Conservation (phyloP, 2,888 invertebrate species). For the Ichneumoninae sp. region DNA sequence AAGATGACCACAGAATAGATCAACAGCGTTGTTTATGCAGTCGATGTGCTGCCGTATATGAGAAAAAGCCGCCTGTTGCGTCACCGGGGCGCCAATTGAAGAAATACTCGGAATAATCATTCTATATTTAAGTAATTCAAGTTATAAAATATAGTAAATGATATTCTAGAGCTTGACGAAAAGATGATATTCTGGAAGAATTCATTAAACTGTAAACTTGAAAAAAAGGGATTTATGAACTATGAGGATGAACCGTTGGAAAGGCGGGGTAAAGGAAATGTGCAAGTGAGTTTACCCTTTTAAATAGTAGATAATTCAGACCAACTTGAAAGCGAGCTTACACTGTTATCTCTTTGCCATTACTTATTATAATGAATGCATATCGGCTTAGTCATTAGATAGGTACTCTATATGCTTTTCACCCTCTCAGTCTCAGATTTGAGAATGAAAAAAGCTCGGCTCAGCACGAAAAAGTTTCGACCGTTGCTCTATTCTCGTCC, state of each 20-base stretch:
- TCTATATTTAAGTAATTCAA: no score
- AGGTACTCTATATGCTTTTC: constrained; percentile 74
- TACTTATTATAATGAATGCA: constrained; percentile 84
- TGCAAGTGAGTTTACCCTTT: constrained; percentile 74
- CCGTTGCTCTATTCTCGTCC: no score
- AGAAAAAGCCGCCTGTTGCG: constrained; percentile 80
- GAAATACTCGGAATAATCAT: constrained; percentile 72
- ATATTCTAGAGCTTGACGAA: no score
- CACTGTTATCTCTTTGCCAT: constrained; percentile 81
- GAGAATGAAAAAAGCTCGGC: constrained; percentile 54
- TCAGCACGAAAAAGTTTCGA: neutral
- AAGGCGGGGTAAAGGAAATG: constrained; percentile 52
- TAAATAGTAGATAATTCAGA: constrained; percentile 84
- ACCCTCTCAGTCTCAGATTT: constrained; percentile 73
- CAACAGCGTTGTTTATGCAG: no score
- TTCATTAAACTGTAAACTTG: no score
- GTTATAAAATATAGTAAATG: no score
- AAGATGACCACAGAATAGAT: no score
- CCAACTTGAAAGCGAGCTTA: constrained; percentile 82
- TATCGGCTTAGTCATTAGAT: constrained; percentile 83
- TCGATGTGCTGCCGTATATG: constrained; percentile 63
- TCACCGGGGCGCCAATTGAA: constrained; percentile 78
- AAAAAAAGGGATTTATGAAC: no score
- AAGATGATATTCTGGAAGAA: no score
- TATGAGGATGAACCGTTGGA: constrained; percentile 64